These are phyloP conservation scores for Agrotis puta DNA, from an alignment of 2,888 invertebrate genomes.

Conservation along the genomic window DNA sequence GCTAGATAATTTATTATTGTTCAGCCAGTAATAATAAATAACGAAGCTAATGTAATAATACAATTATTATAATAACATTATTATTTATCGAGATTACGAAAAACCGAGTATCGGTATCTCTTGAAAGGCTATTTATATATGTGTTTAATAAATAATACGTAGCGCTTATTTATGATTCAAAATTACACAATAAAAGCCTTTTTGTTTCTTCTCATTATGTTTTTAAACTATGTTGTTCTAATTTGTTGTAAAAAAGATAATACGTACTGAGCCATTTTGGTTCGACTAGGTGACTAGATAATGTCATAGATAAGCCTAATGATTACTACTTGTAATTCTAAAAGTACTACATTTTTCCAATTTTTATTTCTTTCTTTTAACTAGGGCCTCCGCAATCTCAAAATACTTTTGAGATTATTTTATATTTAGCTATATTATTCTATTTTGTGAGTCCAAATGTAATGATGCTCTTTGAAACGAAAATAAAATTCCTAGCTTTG, in stretches of 20 bases:
- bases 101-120: slow-evolving; percentile 19
- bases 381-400: background rate
- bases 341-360: background rate
- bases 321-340: background rate
- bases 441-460: background rate
- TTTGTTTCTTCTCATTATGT: background rate
- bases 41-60: slow-evolving; percentile 52
- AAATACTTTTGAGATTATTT: background rate
- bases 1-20: slow-evolving; percentile 64
- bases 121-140: slow-evolving; percentile 14
- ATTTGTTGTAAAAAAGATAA: background rate
- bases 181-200: background rate
- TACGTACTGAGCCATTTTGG: background rate
- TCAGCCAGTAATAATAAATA: slow-evolving; percentile 66
- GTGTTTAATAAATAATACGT: slow-evolving; percentile 18
- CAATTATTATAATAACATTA: slow-evolving; percentile 37
- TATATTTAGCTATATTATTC: background rate
- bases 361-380: background rate
- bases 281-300: background rate
- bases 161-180: slow-evolving; percentile 14
- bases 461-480: background rate
- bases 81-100: slow-evolving; percentile 56
- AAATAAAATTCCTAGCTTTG: background rate
- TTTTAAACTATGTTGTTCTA: background rate
- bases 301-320: background rate